These are phyloP conservation scores for Pyrrhia umbra DNA, from an alignment of 2,888 invertebrate genomes.

Conservation along the genomic window DNA sequence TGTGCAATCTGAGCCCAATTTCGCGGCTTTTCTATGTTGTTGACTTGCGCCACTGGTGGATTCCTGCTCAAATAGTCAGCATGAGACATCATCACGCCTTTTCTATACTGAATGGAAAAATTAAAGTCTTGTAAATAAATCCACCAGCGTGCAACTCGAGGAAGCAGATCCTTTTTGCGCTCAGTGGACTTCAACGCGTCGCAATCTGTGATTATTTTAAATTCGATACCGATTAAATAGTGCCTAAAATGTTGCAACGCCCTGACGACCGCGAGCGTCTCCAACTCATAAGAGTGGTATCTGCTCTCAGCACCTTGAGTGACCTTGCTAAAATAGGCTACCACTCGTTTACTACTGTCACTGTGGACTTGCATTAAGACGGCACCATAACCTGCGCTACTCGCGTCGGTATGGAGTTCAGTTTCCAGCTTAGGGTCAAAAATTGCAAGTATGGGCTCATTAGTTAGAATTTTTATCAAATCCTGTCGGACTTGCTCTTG, in stretches of 20 bases:
- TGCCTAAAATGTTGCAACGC: no score
- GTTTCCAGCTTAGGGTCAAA: constrained; percentile 32
- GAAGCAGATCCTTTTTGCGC: no score
- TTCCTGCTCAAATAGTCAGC: no score
- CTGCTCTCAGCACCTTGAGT: constrained; percentile 49
- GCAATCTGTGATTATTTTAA: background rate
- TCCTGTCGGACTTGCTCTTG: constrained; percentile 9
- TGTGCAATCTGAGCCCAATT: background rate
- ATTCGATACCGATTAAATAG: no score
- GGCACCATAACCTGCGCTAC: constrained; percentile 29
- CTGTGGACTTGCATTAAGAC: constrained; percentile 37
- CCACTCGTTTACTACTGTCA: constrained; percentile 36
- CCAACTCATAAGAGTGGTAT: constrained; percentile 36
- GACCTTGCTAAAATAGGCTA: constrained; percentile 42
- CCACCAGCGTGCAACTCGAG: no score
- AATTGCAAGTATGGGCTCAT: constrained; percentile 42
- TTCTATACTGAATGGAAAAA: no score
- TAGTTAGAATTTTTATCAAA: constrained; percentile 16
- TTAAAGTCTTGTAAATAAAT: no score
- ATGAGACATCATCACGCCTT: no score
- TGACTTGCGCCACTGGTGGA: no score
- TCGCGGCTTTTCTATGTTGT: background rate
- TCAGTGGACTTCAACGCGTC: no score
- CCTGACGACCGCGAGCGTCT: no score
- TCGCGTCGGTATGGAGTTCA: constrained; percentile 33